phyloP scores from a whole-genome alignment of 2,888 invertebrate species.

The Patella ulyssiponensis region DNA sequence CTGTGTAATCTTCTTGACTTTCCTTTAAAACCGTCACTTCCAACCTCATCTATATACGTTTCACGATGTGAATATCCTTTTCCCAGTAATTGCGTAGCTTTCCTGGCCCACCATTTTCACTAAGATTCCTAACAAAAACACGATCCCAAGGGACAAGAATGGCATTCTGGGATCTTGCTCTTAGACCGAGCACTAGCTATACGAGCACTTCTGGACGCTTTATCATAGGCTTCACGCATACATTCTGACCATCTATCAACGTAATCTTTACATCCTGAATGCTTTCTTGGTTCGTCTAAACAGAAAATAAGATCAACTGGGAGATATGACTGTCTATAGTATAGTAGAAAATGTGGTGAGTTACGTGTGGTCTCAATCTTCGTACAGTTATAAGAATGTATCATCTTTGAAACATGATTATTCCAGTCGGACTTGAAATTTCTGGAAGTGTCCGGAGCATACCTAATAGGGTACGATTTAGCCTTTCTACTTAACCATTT shows the following conservation, averaged over 20 bases:
- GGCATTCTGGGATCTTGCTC: background rate
- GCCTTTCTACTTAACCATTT: constrained; percentile 17
- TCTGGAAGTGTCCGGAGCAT: constrained; percentile 19
- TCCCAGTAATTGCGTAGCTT: constrained; percentile 37
- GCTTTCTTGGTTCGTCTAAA: background rate
- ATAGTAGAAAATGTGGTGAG: constrained; percentile 34
- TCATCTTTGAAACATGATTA: constrained; percentile 30
- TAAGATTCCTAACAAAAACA: constrained; percentile 31
- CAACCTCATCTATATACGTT: constrained; percentile 29
- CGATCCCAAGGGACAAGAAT: constrained; percentile 23
- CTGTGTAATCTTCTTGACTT: constrained; percentile 26
- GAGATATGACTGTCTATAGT: constrained; percentile 21
- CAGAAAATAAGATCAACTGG: constrained; percentile 26
- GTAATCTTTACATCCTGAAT: too few species aligned
- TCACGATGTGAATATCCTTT: constrained; percentile 27
- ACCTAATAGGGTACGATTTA: constrained; percentile 19
- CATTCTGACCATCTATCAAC: constrained; percentile 24
- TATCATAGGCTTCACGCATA: constrained; percentile 32
- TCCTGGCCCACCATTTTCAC: constrained; percentile 34
- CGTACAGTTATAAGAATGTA: constrained; percentile 44
- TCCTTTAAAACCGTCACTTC: constrained; percentile 24
- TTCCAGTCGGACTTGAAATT: constrained; percentile 19
- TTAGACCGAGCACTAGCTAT: constrained; percentile 5
- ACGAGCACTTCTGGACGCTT: constrained; percentile 26
- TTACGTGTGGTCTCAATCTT: constrained; percentile 32